Evolutionary conservation across 2,113 vertebrate species (phyloP).

Genomic region (Nestor notabilis): DNA sequence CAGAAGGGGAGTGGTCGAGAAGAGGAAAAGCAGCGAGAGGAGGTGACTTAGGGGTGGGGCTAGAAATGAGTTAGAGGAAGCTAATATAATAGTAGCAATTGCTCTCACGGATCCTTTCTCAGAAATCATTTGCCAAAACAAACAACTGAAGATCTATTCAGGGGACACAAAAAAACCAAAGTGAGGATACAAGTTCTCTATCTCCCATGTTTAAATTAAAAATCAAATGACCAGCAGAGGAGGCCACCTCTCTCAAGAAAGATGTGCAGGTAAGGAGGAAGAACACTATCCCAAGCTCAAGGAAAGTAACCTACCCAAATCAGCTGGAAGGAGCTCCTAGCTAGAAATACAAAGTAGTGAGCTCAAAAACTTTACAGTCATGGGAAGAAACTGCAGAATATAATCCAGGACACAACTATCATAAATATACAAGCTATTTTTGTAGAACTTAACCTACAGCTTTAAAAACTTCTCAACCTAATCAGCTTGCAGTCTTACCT

Average conservation of each 20-base stretch:
- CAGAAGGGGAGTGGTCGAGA: background rate
- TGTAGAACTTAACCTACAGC: background rate
- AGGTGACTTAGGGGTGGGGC: background rate
- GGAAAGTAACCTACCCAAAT: background rate
- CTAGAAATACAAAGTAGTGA: background rate
- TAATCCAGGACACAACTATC: background rate
- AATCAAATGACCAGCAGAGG: constrained; percentile 7
- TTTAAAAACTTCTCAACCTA: background rate
- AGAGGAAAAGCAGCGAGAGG: background rate
- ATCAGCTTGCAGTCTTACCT: background rate
- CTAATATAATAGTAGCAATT: background rate
- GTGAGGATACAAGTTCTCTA: background rate
- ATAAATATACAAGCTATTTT: background rate
- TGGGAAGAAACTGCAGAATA: background rate
- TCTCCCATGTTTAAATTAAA: background rate
- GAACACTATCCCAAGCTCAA: background rate
- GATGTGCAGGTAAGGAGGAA: background rate
- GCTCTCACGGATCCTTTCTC: background rate
- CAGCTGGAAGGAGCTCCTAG: background rate
- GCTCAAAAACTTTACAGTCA: background rate
- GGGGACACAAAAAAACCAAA: background rate
- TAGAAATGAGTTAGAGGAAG: background rate
- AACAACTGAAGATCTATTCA: background rate
- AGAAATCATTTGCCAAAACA: constrained; percentile 19
- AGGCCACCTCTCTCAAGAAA: background rate